Evolutionary conservation across 2,888 invertebrate genomes (phyloP), one percentile per base, ranked within the genome.

Genomic region (Conistra vaccinii): DNA sequence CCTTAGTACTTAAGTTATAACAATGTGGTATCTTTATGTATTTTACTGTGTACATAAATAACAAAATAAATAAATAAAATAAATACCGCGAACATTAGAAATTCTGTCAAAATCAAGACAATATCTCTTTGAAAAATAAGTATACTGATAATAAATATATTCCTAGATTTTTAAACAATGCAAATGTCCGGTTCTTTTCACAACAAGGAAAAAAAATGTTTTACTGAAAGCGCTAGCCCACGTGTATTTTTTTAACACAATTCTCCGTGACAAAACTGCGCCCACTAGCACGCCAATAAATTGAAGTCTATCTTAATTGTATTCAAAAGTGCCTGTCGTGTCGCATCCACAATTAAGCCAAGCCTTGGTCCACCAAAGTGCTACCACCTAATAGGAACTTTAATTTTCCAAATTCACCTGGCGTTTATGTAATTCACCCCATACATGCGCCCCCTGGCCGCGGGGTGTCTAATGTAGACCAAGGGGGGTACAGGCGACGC

Each of bases 331-430:
- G 75, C 62, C 55, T 83, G 85, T 80, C 86, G 85, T 85, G 86
- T 85, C 68, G 69, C 82, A 86, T 83, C 76, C 72, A 86, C 87
- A 81, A 86, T 86, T 88, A 88, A 82, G 85, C 83, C 87, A 74
- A 76, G 83, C 83, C 87, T 83, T 69, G 76, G 84, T 81, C 82
- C 70, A 69, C 80, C 78, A 78, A 85, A 82, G 81, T 83, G 80
- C 87, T 82, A 81, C 80, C 73, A 71, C 77, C 76, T 84, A 87
- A 83, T 83, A 81, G 88, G 87, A 88, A 94, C 93, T 96, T 96
- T 96, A 95, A 96, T 95, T 96, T 95, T 93, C 95, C 93, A 95
- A 96, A 96, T 95, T 95, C 95, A 96, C 96, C 95, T 96, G 95
- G 90, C 95, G 94, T 93, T 94, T 93, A 94, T 93, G 94, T 95